Conservation (phyloP, 2,113 vertebrate genomes). For the Capreolus pygargus region DNA sequence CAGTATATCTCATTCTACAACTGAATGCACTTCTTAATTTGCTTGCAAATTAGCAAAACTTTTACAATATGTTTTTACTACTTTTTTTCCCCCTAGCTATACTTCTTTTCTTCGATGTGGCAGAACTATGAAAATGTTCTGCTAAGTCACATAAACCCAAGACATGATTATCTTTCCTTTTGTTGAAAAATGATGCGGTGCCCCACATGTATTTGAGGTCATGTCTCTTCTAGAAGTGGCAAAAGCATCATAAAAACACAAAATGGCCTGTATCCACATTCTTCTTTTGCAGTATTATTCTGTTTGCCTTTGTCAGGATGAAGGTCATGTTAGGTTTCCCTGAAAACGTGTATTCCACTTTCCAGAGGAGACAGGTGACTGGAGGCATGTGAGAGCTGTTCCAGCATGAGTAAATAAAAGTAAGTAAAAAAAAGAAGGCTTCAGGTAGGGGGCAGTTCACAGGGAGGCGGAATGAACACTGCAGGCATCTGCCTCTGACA, state of each 20-base stretch:
- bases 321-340: background rate
- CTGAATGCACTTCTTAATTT: background rate
- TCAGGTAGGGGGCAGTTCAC: background rate
- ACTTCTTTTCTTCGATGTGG: background rate
- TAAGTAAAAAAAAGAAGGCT: no score
- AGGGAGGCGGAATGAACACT: background rate
- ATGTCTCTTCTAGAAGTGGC: background rate
- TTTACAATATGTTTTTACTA: background rate
- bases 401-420: background rate
- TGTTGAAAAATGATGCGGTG: background rate
- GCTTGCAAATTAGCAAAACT: background rate
- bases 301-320: background rate
- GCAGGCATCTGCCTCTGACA: rapidly evolving
- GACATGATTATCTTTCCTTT: background rate
- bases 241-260: background rate
- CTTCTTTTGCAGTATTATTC: background rate
- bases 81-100: background rate
- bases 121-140: background rate
- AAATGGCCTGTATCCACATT: background rate
- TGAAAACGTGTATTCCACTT: background rate
- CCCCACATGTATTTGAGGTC: background rate
- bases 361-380: background rate
- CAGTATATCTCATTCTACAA: background rate
- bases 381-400: background rate
- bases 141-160: background rate